These are phyloP conservation scores for Thereva nobilitata DNA, from an alignment of 2,888 invertebrate genomes.

Conservation along the genomic window DNA sequence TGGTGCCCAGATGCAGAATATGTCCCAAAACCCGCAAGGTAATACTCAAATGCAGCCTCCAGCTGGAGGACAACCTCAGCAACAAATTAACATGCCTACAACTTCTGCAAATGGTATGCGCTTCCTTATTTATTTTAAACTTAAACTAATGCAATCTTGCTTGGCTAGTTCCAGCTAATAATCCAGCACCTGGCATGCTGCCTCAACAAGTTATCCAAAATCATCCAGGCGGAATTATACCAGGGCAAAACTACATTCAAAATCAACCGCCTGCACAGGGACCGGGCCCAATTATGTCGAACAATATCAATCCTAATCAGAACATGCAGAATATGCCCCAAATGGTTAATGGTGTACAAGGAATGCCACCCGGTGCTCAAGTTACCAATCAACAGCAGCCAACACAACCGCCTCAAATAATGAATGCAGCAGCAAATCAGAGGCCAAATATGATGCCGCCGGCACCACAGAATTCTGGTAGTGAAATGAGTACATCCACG, in stretches of 20 bases:
- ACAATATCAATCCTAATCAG: constrained; percentile 23
- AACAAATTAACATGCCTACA: constrained; percentile 44
- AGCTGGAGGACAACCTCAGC: constrained; percentile 42
- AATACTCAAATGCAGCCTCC: constrained; percentile 36
- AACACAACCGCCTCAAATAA: background rate
- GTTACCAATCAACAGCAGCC: background rate
- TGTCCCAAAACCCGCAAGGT: constrained; percentile 47
- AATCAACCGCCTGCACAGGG: constrained; percentile 2
- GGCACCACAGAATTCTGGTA: background rate
- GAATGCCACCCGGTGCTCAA: constrained; percentile 20
- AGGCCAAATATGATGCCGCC: background rate
- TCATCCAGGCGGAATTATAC: constrained; percentile 32
- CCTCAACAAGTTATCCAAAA: constrained; percentile 28
- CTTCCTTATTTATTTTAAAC: background rate
- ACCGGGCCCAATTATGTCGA: background rate
- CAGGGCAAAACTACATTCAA: constrained; percentile 40
- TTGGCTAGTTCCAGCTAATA: constrained; percentile 3
- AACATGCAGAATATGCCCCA: constrained; percentile 39
- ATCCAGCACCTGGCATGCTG: background rate
- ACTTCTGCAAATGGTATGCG: constrained; percentile 43
- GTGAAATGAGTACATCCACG: background rate
- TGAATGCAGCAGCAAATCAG: background rate
- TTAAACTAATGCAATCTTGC: background rate
- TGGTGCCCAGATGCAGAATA: constrained; percentile 46
- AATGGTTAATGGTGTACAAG: constrained; percentile 22